Evolutionary conservation across 2,113 vertebrate genomes (phyloP), one percentile per base, ranked within the genome.

Genomic region (Oxyura jamaicensis): DNA sequence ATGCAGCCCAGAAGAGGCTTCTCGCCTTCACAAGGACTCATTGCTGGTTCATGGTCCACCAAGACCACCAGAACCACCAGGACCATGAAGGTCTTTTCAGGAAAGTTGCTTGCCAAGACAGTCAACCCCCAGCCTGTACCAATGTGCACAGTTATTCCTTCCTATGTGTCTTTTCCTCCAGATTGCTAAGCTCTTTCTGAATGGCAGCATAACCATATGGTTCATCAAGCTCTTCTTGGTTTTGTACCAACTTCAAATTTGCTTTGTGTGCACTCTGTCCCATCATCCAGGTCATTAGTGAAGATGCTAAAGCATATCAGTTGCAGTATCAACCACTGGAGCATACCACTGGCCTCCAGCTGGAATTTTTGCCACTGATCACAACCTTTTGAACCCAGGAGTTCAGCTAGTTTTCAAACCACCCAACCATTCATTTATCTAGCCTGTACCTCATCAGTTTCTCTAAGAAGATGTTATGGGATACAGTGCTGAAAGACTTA

Each of bases 31-130:
- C 15, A 52, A 42, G 41, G 23, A 10, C 17, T 13, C 4, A 2
- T 69, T 77, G 22, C 11, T 48, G 41, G 33, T 31, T 77, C 11
- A 19, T 36, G 9, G 9, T 53, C 53, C 14, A 11, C 28, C 53
- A 0, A 0, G 63, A 56, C 5, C 1, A 58, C 31, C 50, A 48
- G 9, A 8, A 48, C 48, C 14, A 50, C 23, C 48, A 50, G 22
- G 22, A 50, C 48, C 48, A 1, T 9, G 19, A n/a, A 12, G 10
- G n/a, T 9, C 42, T 83, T 68, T 67, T 62, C 68, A 71, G 36
- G 41, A 66, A 58, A 84, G 5, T 13, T 77, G n/a, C 62, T 71
- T 75, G n/a, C 11, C 46, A 82, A 82, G 2, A 7, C 41, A 22
- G 13, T 16, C 5, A 3, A 23, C 23, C 17, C 39, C 16, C 28